Evolutionary conservation across 2,113 vertebrate genomes (phyloP).

Genomic region (Apaloderma vittatum): DNA sequence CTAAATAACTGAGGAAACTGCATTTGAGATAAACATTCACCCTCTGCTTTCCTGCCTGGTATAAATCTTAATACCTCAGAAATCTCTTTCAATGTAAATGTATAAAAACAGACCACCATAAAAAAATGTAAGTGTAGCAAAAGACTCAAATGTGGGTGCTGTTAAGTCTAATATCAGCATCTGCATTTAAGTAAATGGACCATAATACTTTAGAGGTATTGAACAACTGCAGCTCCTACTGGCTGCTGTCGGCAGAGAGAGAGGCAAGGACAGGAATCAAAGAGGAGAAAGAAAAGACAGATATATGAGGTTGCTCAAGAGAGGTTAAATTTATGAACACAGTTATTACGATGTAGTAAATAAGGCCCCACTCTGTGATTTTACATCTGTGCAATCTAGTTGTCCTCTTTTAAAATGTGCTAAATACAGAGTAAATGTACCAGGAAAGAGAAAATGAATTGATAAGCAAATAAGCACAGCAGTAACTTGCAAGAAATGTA

Average conservation of each 20-base stretch:
- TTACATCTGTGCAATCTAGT: constrained; percentile 62
- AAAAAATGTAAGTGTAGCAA: constrained; percentile 52
- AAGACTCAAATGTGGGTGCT: constrained; percentile 31
- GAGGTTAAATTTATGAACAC: constrained; percentile 63
- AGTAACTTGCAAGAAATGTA: constrained; percentile 48
- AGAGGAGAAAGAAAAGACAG: not conserved
- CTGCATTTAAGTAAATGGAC: constrained; percentile 20
- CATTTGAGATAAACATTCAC: not conserved
- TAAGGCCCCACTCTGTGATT: constrained; percentile 66
- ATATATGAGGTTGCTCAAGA: constrained; percentile 32
- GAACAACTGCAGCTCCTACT: not conserved
- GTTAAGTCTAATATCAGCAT: constrained; percentile 41
- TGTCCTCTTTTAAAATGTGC: constrained; percentile 67
- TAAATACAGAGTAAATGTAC: constrained; percentile 76
- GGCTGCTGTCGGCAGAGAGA: not conserved
- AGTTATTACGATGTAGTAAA: constrained; percentile 64
- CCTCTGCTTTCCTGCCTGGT: not conserved
- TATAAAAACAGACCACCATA: constrained; percentile 36
- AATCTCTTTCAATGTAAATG: constrained; percentile 10
- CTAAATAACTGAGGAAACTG: not conserved
- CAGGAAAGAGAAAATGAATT: constrained; percentile 72
- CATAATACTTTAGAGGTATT: not conserved
- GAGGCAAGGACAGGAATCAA: constrained; percentile 30
- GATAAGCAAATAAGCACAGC: constrained; percentile 77
- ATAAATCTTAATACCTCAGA: constrained; percentile 50